Evolutionary conservation across 2,797 vertebrate species (phyloP), one percentile per base, ranked within the genome.

Genomic region (Tympanoctomys barrerae): DNA sequence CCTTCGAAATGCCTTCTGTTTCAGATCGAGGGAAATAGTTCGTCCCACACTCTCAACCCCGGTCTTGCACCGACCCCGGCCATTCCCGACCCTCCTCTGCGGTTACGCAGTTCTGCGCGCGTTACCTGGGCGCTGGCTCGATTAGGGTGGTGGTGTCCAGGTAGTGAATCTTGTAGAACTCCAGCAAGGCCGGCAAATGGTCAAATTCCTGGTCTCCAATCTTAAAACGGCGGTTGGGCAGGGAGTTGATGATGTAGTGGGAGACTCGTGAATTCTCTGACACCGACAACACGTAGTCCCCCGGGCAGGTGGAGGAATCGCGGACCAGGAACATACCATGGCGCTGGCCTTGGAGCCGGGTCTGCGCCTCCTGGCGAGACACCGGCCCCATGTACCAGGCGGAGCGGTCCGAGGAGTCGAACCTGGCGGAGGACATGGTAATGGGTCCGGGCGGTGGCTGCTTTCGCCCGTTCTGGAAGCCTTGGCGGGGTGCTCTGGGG

Each of bases 141-240:
- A 99, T 99, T 77, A 99, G 99, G 57, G 99, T 99, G 96, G 99
- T 99, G 89, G 99, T 99, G 94, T 99, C 99, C 99, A 99, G 98
- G 98, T 99, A 99, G 98, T 99, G 99, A 98, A 99, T 99, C 98
- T 99, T 99, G 98, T 99, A 99, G 98, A 99, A 99, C 97, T 99
- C 99, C 98, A 99, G 98, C 92, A 99, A 99, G 18, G 99, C 99
- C 0, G 99, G 98, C 92, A 99, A 98, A 97, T 99, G 99, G 5
- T 99, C 99, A 86, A 99, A 99, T 97, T 99, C 99, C 96, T 99
- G 99, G 96, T 99, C 99, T 3, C 99, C 99, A 92, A 99, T 99
- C 98, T 99, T 99, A 96, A 99, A 99, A 98, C 99, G 99, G 97
- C 99, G 99, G 98, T 98, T 99, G 94, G 99, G 99, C 98, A 99